Conservation (phyloP, 2,888 invertebrate species). For the Papilio demoleus region DNA sequence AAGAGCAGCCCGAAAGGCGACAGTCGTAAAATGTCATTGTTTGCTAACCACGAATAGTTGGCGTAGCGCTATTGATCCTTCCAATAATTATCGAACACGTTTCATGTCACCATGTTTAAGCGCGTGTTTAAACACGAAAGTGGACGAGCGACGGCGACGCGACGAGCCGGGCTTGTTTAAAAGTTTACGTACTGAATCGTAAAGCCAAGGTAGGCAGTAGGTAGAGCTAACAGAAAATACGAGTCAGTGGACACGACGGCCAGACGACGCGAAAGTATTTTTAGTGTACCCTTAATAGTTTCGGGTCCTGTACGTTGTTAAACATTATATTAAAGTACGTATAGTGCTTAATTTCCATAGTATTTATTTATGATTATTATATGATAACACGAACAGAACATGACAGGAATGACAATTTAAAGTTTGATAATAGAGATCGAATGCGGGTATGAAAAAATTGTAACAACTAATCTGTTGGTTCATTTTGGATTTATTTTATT, state of each 20-base stretch:
- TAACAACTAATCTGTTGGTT: too few species aligned
- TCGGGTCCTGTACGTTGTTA: slow-evolving; percentile 30
- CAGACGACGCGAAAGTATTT: slow-evolving; percentile 46
- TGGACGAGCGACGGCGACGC: slow-evolving; percentile 72
- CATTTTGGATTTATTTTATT: too few species aligned
- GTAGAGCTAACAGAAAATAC: slow-evolving; percentile 76
- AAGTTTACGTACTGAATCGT: slow-evolving; percentile 77
- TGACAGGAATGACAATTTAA: too few species aligned
- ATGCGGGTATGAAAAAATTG: too few species aligned
- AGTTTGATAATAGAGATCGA: too few species aligned
- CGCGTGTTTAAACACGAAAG: slow-evolving; percentile 77
- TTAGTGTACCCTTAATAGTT: slow-evolving; percentile 43
- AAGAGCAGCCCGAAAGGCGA: slow-evolving; percentile 60
- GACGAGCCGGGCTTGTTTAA: slow-evolving; percentile 66
- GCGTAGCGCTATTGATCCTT: slow-evolving; percentile 81
- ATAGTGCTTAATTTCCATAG: too few species aligned
- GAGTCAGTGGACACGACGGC: slow-evolving; percentile 63
- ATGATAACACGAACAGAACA: too few species aligned
- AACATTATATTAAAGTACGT: not conserved
- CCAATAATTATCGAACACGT: slow-evolving; percentile 84
- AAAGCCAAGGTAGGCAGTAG: slow-evolving; percentile 76
- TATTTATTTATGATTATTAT: too few species aligned
- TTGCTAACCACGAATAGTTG: slow-evolving; percentile 78
- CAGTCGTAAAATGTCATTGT: slow-evolving; percentile 78
- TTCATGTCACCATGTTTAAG: slow-evolving; percentile 80